phyloP scores from a whole-genome alignment of 2,888 invertebrate genomes.

The Hydroisotoma schaefferi region DNA sequence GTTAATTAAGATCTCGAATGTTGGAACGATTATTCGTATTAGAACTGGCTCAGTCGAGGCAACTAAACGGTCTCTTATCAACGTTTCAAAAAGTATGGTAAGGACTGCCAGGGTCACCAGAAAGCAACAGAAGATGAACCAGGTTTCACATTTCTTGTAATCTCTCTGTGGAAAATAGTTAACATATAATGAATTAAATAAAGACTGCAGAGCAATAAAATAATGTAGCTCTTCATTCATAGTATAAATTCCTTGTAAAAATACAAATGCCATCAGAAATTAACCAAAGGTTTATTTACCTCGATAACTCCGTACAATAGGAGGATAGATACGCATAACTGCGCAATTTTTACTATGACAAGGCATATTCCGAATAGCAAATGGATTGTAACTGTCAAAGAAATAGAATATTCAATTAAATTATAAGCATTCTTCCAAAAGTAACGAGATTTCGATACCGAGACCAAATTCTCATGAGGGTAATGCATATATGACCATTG shows the following conservation, averaged over 20 bases:
- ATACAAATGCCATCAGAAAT: neutral
- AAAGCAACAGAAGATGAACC: conserved; percentile 29
- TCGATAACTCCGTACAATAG: conserved; percentile 29
- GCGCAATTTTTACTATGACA: conserved; percentile 25
- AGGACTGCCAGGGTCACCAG: conserved; percentile 26
- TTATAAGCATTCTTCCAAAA: neutral
- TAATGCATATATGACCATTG: no score
- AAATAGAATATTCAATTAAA: neutral
- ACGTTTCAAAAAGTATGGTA: conserved; percentile 24
- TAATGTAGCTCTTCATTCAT: no score
- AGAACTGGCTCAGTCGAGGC: conserved; percentile 17
- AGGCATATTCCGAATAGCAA: conserved; percentile 31
- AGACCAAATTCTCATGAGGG: no score
- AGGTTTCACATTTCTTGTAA: conserved; percentile 30
- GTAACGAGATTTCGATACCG: no score
- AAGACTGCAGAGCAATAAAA: no score
- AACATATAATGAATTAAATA: no score
- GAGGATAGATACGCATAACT: conserved; percentile 24
- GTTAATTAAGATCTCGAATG: conserved; percentile 25
- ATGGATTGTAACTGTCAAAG: conserved; percentile 28
- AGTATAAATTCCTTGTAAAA: neutral
- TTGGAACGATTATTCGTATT: conserved; percentile 24
- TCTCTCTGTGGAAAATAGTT: conserved; percentile 17
- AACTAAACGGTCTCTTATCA: conserved; percentile 21
- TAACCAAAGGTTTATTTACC: conserved; percentile 17